Base-by-base conservation (phyloP, 2,888 invertebrate species). In the Athalia rosae region DNA sequence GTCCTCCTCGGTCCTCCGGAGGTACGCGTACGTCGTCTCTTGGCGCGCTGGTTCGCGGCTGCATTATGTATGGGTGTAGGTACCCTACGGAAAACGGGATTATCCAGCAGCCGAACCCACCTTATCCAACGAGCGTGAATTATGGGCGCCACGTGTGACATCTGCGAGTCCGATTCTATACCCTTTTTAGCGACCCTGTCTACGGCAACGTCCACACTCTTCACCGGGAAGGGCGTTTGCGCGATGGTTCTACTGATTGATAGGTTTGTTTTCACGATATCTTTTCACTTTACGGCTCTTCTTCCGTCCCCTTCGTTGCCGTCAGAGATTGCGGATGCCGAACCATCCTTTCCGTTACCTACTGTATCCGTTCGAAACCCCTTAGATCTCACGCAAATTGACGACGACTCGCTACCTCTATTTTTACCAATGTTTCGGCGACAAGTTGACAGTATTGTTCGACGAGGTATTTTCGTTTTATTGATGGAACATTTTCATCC, bases 121-220 rank as follows among this genome's bases (percentile, higher is more conserved):
- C 71, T 71, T 71, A 56, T 28, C 71, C 58, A 45, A 45, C 28
- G 56, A 11, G 71, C 71, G 77, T 77, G 77, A 77, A 77, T 77
- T 77, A 77, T 77, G 77, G 69, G 41, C 61, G 59, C 77, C 77
- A 77, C 77, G 77, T 77, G 77, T 77, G 77, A 77, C 77, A 77
- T 77, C 77, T 77, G 77, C 69, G 66, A 69, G 61, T 43, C 69
- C 69, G 58, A 71, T 71, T 58, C 71, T 71, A 43, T 43, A 71
- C 71, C 71, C 58, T 71, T 71, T 71, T 71, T 58, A 58, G 58
- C 56, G 43, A 71, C 71, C 58, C 71, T 56, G 43, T 59, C 77
- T 71, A 43, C 71, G 43, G 56, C 13, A 47, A 48, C 59, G 58
- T 77, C 69, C 50, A 53, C 67, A 77, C 48, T 43, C 28, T 28